Base-by-base conservation (phyloP, 2,113 vertebrate species). In the Gavialis gangeticus region DNA sequence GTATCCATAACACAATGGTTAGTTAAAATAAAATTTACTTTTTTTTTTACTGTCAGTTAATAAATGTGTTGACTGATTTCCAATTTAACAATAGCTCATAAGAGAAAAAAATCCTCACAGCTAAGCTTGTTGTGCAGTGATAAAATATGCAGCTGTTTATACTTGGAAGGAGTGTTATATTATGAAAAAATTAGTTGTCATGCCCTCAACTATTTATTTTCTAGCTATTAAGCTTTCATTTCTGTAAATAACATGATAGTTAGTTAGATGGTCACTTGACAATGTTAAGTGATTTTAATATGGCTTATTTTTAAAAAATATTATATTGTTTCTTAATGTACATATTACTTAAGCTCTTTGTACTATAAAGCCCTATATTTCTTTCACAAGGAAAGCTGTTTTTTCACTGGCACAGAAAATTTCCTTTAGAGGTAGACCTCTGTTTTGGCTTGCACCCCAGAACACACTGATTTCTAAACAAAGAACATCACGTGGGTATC, bases 391-490 rank as follows among this genome's bases (percentile, higher is more conserved):
- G 66, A 93, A 94, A 95, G 28, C 56, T 93, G 16, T 5, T 93
- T 96, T 96, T 89, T 83, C 27, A 12, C 17, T 76, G 28, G 55
- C 62, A 79, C 11, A 75, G 64, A 91, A 91, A 82, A 88, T 95
- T 93, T 86, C 34, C 57, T 93, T 97, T 90, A 92, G 64, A 94
- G 37, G 28, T 83, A 95, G 97, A 67, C 80, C 14, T 94, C 79
- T 88, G 10, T 34, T 89, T 97, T 97, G 91, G 89, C 85, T 88
- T 96, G 28, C 78, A 3, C 94, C 79, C 96, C 90, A 97, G 94
- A 95, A 96, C 89, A 91, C 79, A 28, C 11, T 79, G 63, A 93
- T 82, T 94, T 92, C 92, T 95, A 87, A 95, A 96, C 34, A 75
- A 95, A 96, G 84, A 67, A 78, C 37, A 92, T 91, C 87, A 89